Conservation (phyloP, 1,140 invertebrate genomes). For the Asobara japonica region DNA sequence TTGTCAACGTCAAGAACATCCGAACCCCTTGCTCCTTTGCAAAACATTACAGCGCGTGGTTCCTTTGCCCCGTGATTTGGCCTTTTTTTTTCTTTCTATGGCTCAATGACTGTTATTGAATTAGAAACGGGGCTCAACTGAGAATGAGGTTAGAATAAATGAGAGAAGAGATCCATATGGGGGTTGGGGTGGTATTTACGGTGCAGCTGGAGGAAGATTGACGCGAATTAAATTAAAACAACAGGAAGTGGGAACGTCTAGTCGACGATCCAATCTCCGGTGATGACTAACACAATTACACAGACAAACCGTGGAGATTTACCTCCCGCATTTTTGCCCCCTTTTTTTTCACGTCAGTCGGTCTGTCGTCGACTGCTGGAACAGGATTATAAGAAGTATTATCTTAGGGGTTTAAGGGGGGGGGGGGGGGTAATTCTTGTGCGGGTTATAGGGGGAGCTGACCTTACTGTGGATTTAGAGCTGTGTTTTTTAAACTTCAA, state of each 20-base stretch:
- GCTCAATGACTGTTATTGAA: neutral
- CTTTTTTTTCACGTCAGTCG: constrained; percentile 12
- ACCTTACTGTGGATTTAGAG: no score
- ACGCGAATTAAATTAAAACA: constrained; percentile 53
- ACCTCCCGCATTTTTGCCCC: neutral
- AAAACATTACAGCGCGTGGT: neutral
- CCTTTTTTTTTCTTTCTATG: neutral
- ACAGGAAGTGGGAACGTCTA: constrained; percentile 24
- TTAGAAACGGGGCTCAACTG: neutral
- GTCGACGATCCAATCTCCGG: constrained; percentile 26
- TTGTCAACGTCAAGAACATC: neutral
- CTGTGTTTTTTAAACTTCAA: no score
- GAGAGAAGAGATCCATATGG: neutral
- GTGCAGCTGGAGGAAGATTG: constrained; percentile 36
- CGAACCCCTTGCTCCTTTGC: neutral
- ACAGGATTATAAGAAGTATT: neutral
- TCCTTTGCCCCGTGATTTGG: neutral
- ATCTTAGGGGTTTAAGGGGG: neutral
- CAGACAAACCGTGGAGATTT: constrained; percentile 24
- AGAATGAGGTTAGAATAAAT: neutral
- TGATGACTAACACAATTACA: constrained; percentile 26
- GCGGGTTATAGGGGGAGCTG: no score
- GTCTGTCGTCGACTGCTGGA: neutral
- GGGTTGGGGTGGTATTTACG: constrained; percentile 17
- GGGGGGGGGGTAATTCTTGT: no score